A percentile compares a stretch with the other conserved stretches of the same genome.
These are phyloP conservation scores for Sphenopsis melanotis DNA, from an alignment of 2,797 vertebrate genomes.

Conservation along the genomic window DNA sequence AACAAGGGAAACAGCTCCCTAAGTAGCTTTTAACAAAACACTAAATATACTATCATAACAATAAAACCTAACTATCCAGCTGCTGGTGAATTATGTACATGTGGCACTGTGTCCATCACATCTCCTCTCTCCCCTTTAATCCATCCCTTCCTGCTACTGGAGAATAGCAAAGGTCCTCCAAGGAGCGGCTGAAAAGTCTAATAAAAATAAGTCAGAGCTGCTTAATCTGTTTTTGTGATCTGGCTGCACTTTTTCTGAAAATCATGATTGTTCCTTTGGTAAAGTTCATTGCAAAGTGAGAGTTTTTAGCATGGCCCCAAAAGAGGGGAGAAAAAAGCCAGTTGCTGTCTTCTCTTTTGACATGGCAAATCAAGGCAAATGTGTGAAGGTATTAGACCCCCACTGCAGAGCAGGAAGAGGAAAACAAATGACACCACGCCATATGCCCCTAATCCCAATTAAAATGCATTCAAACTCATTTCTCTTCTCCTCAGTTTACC, in stretches of 20 bases:
- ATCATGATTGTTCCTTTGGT: background rate
- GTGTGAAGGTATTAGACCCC: slow-evolving; percentile 36
- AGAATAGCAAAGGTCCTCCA: slow-evolving; percentile 10
- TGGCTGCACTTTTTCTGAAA: background rate
- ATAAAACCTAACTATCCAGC: slow-evolving; percentile 37
- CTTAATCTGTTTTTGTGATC: background rate
- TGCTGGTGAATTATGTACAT: background rate
- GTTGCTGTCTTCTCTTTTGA: background rate
- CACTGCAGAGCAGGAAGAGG: background rate
- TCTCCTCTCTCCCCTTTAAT: background rate
- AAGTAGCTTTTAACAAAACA: slow-evolving; percentile 32
- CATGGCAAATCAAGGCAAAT: slow-evolving; percentile 25
- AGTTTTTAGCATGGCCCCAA: background rate
- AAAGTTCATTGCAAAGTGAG: background rate
- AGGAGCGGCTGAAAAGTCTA: slow-evolving; percentile 25
- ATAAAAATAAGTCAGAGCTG: background rate
- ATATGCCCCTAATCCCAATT: background rate
- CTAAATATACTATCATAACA: slow-evolving; percentile 6
- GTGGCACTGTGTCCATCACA: background rate
- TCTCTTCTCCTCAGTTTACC: slow-evolving; percentile 12
- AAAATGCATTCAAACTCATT: background rate
- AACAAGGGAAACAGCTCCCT: slow-evolving; percentile 7
- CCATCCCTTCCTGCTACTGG: background rate
- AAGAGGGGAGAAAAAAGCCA: background rate
- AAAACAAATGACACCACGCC: background rate